A percentile compares a stretch with the other conserved stretches of the same genome.
phyloP scores from a whole-genome alignment of 2,797 vertebrate species.

The Cacajao melanocephalus region DNA sequence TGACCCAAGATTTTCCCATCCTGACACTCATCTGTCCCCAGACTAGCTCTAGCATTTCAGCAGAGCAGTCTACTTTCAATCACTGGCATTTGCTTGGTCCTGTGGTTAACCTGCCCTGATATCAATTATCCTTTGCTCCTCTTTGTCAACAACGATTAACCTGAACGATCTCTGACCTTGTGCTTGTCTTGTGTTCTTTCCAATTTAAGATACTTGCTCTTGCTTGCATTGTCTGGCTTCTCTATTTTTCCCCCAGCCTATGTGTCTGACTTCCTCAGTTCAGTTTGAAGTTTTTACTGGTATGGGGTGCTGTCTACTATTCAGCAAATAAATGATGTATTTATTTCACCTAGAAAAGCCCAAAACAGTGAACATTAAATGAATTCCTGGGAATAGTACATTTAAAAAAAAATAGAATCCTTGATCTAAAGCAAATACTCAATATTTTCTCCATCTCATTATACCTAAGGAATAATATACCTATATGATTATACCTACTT shows the following conservation, averaged over 20 bases:
- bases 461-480: background rate
- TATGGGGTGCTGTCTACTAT: background rate
- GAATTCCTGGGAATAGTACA: background rate
- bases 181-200: background rate
- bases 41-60: background rate
- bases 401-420: background rate
- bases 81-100: background rate
- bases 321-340: background rate
- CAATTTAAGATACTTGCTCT: background rate
- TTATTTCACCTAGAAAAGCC: background rate
- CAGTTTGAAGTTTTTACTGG: background rate
- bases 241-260: rapidly evolving
- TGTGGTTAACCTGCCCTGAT: background rate
- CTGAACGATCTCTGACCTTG: background rate
- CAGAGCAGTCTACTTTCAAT: background rate
- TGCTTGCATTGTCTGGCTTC: background rate
- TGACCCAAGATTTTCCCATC: background rate
- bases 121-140: background rate
- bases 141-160: background rate
- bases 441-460: background rate
- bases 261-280: background rate
- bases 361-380: background rate
- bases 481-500: background rate
- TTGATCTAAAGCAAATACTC: background rate
- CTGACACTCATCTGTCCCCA: background rate